Evolutionary conservation across 2,797 vertebrate genomes (phyloP), one percentile per base, ranked within the genome.

Genomic region (Protosalanx chinensis): DNA sequence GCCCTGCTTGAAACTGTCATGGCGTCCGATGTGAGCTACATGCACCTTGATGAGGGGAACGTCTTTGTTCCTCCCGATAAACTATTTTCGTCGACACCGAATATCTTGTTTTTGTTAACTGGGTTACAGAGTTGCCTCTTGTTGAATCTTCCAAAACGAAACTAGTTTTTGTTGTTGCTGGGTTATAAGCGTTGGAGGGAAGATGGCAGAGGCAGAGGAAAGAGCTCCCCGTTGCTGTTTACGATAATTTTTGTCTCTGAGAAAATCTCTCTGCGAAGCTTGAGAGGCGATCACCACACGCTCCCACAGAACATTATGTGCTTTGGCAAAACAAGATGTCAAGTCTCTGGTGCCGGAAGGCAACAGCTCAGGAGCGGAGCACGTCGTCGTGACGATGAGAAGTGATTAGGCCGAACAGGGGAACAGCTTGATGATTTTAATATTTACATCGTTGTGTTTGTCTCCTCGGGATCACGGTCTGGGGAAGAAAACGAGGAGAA

Each of bases 171-270:
- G n/a, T n/a, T n/a, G n/a, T n/a, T n/a, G n/a, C n/a, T n/a, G n/a
- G n/a, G n/a, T n/a, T n/a, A n/a, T n/a, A n/a, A 32, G 27, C 16
- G 23, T 59, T 32, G 13, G 2, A 18, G 53, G 3, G 37, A 41
- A 41, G 37, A 41, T 12, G n/a, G n/a, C n/a, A n/a, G n/a, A n/a
- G 37, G 37, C 37, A 12, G 37, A 6, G 37, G 7, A 20, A 15
- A 32, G 35, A 23, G 56, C 56, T 35, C 1, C 67, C 59, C 29
- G 12, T 35, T 20, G 49, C 30, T 20, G 15, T 57, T 57, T 33
- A 18, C 66, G 56, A 67, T 56, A 56, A 67, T 56, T 53, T 57
- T 18, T 57, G 66, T 16, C 66, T 56, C 12, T 13, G 49, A 57
- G n/a, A 56, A 56, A 20, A 35, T 1, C 2, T 37, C 1, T 41